Evolutionary conservation across 2,113 vertebrate genomes (phyloP).

Genomic region (Pseudopipra pipra): DNA sequence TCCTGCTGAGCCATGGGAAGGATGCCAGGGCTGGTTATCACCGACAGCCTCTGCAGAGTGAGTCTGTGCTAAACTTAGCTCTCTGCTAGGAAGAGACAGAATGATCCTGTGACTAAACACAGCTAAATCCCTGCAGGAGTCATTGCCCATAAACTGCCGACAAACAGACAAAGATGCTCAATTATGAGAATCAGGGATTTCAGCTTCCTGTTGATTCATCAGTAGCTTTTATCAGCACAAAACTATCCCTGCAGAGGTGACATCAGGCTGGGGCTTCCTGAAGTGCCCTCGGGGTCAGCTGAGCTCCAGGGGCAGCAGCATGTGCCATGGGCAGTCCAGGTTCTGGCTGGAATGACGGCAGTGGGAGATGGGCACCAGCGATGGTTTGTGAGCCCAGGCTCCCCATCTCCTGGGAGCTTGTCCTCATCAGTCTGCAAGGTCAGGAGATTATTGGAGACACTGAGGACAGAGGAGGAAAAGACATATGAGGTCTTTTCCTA

Average conservation of each 20-base stretch:
- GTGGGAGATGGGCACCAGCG: neutral
- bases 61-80: slow-evolving; percentile 24
- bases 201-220: neutral
- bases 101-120: slow-evolving; percentile 27
- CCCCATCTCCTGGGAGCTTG: neutral
- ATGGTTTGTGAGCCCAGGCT: neutral
- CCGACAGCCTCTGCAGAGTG: neutral
- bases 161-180: slow-evolving; percentile 17
- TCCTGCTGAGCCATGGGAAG: neutral
- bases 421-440: neutral
- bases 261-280: neutral
- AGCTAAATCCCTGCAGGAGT: neutral
- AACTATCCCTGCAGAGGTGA: neutral
- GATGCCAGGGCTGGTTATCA: slow-evolving; percentile 19
- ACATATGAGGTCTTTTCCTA: neutral
- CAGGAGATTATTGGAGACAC: neutral
- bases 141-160: neutral
- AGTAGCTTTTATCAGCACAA: neutral
- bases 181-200: neutral
- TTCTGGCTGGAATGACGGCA: neutral
- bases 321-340: neutral
- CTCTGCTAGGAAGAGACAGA: slow-evolving; percentile 50
- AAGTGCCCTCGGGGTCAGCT: neutral
- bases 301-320: neutral
- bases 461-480: neutral